phyloP scores from a whole-genome alignment of 2,113 vertebrate species.

The Oophaga pumilio region DNA sequence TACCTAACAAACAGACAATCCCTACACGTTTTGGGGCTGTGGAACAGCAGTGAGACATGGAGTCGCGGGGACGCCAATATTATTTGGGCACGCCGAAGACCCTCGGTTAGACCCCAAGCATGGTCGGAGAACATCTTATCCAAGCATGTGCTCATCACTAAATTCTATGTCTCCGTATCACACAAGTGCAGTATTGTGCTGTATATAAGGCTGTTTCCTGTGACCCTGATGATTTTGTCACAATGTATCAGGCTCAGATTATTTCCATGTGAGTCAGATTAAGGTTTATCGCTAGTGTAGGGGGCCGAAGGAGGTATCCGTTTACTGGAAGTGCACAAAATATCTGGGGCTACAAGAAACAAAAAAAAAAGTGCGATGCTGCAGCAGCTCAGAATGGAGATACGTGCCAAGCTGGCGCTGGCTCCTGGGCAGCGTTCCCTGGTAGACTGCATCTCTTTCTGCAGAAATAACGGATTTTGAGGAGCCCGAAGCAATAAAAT shows the following conservation, averaged over 20 bases:
- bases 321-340: conserved; percentile 25
- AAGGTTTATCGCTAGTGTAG: not conserved
- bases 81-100: too few relatives aligned
- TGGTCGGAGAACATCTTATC: too few relatives aligned
- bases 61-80: too few relatives aligned
- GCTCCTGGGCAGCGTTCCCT: not conserved
- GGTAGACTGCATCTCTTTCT: not conserved
- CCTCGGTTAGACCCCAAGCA: too few relatives aligned
- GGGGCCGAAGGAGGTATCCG: not conserved
- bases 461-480: not conserved
- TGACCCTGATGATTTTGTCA: not conserved
- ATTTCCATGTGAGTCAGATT: not conserved
- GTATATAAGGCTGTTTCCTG: not conserved
- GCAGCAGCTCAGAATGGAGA: not conserved
- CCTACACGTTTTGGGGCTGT: too few relatives aligned
- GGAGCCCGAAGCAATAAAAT: not conserved
- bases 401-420: conserved; percentile 1
- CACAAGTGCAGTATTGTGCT: not conserved
- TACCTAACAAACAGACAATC: too few relatives aligned
- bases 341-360: not conserved
- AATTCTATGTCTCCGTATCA: not conserved
- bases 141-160: too few relatives aligned
- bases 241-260: not conserved
- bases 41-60: too few relatives aligned
- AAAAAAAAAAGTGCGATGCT: not conserved